Evolutionary conservation across 2,797 vertebrate genomes (phyloP).

Genomic region (Aplochiton taeniatus): DNA sequence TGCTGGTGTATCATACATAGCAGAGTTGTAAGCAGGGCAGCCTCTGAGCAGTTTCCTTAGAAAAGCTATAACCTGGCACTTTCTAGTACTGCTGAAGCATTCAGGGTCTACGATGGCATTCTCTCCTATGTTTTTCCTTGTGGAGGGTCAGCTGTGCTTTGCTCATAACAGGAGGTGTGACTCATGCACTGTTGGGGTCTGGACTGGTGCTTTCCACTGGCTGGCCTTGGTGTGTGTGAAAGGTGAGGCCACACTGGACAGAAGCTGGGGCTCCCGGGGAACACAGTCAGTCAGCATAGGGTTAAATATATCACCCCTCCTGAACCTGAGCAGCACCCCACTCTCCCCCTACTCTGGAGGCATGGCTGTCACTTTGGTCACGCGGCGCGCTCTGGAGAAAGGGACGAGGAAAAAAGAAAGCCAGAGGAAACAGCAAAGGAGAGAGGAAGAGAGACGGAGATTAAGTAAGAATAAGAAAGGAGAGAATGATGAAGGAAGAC

Average conservation of each 20-base stretch:
- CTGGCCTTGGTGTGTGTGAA: conserved; percentile 30
- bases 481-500: conserved; percentile 34
- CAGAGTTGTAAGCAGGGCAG: neutral
- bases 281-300: conserved; percentile 52
- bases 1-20: neutral
- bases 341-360: conserved; percentile 64
- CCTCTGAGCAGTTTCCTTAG: neutral
- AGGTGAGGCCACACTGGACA: neutral
- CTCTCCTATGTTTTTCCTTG: neutral
- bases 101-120: neutral
- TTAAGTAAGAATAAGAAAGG: no score
- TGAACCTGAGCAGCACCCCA: conserved; percentile 28
- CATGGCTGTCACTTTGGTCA: conserved; percentile 62
- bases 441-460: conserved; percentile 29
- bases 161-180: conserved; percentile 31
- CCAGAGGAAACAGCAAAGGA: conserved; percentile 19
- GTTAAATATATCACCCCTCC: conserved; percentile 65
- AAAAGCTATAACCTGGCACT: neutral
- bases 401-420: conserved; percentile 2
- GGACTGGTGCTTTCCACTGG: no score
- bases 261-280: no score
- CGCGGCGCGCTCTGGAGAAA: conserved; percentile 49
- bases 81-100: conserved; percentile 10
- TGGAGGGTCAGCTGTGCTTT: conserved; percentile 14
- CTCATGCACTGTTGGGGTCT: conserved; percentile 4